Evolutionary conservation across 2,113 vertebrate genomes (phyloP).

Genomic region (Odontophorus gujanensis): DNA sequence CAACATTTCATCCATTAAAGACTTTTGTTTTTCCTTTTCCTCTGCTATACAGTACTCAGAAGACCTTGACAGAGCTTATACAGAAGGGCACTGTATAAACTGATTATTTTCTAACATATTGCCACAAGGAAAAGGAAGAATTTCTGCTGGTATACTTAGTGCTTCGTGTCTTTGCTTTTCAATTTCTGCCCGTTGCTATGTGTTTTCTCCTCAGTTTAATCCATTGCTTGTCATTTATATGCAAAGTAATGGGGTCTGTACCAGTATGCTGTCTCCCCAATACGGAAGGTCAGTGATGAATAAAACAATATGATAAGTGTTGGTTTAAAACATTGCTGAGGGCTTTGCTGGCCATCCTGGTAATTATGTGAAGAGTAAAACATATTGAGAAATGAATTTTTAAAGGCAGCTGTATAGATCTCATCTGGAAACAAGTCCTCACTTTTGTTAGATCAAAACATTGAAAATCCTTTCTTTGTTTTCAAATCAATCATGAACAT

Average conservation of each 20-base stretch:
- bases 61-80: not conserved
- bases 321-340: not conserved
- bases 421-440: not conserved
- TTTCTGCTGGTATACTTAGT: not conserved
- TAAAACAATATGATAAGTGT: not conserved
- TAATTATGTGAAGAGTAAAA: not conserved
- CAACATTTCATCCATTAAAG: not conserved
- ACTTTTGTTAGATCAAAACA: not conserved
- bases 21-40: not conserved
- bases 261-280: not conserved
- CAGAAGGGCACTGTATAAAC: not conserved
- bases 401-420: not conserved
- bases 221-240: conserved; percentile 8
- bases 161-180: not conserved
- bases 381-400: not conserved
- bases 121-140: not conserved
- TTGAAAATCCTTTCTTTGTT: not conserved
- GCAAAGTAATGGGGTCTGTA: not conserved
- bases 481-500: not conserved
- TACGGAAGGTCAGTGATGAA: not conserved
- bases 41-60: not conserved
- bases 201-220: not conserved
- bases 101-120: conserved; percentile 8
- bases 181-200: not conserved
- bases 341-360: not conserved